Percentiles rank a stretch among this genome's conserved stretches.
Evolutionary conservation across 2,888 invertebrate species (phyloP).

Genomic region (Cylindroiulus punctatus): DNA sequence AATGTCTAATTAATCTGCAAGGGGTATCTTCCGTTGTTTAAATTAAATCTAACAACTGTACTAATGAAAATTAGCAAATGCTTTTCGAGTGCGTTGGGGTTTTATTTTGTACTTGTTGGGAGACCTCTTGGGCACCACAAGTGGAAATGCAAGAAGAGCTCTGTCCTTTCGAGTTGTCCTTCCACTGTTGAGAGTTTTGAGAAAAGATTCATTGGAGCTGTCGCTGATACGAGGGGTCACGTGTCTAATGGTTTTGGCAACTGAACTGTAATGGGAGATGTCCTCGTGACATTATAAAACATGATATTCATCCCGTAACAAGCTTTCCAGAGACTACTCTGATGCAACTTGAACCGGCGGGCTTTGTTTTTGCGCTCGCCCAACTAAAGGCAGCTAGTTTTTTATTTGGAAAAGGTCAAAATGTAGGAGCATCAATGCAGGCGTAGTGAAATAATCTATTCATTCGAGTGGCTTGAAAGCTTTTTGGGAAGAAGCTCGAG

Average conservation of each 20-base stretch:
- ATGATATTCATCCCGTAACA: not conserved
- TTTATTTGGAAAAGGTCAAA: not conserved
- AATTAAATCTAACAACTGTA: too few species aligned
- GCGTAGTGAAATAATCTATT: slow-evolving; percentile 20
- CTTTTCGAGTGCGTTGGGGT: too few species aligned
- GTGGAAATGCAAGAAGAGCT: too few species aligned
- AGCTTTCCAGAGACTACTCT: not conserved
- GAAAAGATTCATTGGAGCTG: too few species aligned
- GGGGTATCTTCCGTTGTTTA: too few species aligned
- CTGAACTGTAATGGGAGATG: not conserved
- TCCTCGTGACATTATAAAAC: not conserved
- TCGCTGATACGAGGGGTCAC: too few species aligned
- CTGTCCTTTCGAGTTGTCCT: too few species aligned
- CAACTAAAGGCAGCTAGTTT: not conserved
- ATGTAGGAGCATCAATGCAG: not conserved
- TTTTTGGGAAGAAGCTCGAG: slow-evolving; percentile 11
- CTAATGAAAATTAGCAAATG: too few species aligned
- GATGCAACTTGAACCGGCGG: not conserved
- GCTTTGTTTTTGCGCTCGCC: not conserved
- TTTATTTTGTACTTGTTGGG: too few species aligned
- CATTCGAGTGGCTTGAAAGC: slow-evolving; percentile 24
- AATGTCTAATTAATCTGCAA: too few species aligned
- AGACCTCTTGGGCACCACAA: too few species aligned
- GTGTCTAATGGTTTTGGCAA: not conserved
- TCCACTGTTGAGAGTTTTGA: too few species aligned